Percentiles rank a stretch among this genome's conserved stretches.
These are phyloP conservation scores for Clivina fossor DNA, from an alignment of 2,888 invertebrate genomes.

Conservation along the genomic window DNA sequence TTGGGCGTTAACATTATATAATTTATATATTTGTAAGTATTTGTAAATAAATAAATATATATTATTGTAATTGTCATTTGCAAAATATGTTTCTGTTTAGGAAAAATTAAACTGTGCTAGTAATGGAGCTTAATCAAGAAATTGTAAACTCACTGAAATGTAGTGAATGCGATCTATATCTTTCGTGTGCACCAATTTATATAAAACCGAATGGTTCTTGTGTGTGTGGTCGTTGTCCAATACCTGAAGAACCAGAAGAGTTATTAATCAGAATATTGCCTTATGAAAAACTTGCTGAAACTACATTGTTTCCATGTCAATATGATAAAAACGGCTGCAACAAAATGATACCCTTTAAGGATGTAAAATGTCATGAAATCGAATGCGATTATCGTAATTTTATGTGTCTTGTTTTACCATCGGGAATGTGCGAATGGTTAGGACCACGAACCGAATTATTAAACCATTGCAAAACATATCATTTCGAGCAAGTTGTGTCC, in stretches of 20 bases:
- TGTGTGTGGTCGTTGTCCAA: slow-evolving; percentile 5
- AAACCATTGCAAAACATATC: neutral
- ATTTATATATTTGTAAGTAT: too few species aligned
- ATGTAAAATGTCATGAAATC: neutral
- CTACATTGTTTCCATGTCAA: neutral
- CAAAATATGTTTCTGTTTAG: too few species aligned
- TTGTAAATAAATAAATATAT: too few species aligned
- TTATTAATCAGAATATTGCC: neutral
- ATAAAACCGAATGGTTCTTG: neutral
- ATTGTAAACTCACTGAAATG: neutral
- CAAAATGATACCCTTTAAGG: neutral
- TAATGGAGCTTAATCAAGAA: neutral
- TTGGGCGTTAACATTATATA: too few species aligned
- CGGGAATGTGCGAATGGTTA: neutral
- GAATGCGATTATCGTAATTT: neutral
- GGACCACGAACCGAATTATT: neutral
- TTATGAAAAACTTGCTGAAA: neutral
- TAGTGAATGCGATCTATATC: neutral
- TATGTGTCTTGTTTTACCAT: neutral
- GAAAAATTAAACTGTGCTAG: too few species aligned
- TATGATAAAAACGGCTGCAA: neutral
- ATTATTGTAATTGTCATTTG: too few species aligned
- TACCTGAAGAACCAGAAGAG: neutral
- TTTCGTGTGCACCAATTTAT: neutral
- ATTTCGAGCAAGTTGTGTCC: neutral